A percentile compares a stretch with the other conserved stretches of the same genome.
Evolutionary conservation across 2,888 invertebrate species (phyloP).

Genomic region (Euspilapteryx auroguttella): DNA sequence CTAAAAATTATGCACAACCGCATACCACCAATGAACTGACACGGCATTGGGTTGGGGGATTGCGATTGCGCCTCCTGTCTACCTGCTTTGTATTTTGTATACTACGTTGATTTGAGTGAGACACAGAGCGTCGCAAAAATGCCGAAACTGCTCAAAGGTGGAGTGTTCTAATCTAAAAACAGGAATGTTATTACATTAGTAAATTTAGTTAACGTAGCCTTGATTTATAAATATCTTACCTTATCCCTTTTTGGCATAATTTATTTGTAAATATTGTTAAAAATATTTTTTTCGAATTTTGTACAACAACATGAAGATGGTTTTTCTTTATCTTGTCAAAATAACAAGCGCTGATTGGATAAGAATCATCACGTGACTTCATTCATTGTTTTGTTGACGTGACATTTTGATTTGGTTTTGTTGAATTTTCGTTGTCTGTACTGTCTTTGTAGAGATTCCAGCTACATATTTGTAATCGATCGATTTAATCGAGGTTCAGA

Average conservation of each 20-base stretch:
- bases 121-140: constrained; percentile 23
- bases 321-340: constrained; percentile 17
- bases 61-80: too few species aligned
- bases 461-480: too few species aligned
- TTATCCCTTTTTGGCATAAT: constrained; percentile 36
- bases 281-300: constrained; percentile 21
- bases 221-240: constrained; percentile 16
- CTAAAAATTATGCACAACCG: constrained; percentile 42
- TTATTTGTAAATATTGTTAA: constrained; percentile 25
- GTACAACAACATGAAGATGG: constrained; percentile 26
- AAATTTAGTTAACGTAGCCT: neutral
- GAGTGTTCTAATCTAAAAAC: constrained; percentile 6
- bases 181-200: constrained; percentile 13
- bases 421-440: too few species aligned
- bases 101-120: too few species aligned
- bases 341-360: constrained; percentile 17
- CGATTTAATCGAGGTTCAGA: too few species aligned
- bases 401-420: constrained; percentile 10
- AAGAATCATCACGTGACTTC: constrained; percentile 23
- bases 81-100: constrained; percentile 6
- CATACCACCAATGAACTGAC: constrained; percentile 45
- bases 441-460: too few species aligned
- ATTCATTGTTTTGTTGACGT: constrained; percentile 26
- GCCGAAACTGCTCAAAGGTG: too few species aligned
- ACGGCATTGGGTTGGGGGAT: constrained; percentile 19